Conservation (phyloP, 23 tunicate species). For the Ciona savignyi region DNA sequence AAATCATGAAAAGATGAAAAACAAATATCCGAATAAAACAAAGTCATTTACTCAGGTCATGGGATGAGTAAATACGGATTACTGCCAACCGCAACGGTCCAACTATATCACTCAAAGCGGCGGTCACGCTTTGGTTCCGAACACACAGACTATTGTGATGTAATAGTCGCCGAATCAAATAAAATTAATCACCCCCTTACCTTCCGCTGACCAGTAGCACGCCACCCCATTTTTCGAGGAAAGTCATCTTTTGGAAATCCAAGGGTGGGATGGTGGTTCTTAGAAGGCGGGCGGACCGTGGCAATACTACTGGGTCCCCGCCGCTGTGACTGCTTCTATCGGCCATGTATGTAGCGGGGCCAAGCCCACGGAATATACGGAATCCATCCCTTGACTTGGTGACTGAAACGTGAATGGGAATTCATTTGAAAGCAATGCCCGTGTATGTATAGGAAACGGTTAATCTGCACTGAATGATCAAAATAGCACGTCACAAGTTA, state of each 20-base stretch:
- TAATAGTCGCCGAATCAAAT: not conserved
- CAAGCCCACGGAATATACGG: not conserved
- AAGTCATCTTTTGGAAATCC: not conserved
- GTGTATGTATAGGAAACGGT: too few species aligned
- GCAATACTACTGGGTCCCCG: not conserved
- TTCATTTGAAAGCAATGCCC: too few species aligned
- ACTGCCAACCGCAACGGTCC: not conserved
- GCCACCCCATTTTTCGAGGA: not conserved
- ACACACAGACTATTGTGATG: not conserved
- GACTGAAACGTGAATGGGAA: too few species aligned
- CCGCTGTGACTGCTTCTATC: not conserved
- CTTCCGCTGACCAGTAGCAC: not conserved
- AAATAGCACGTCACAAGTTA: too few species aligned
- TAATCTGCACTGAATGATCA: too few species aligned
- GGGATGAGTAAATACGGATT: not conserved
- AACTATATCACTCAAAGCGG: not conserved
- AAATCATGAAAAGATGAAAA: too few species aligned
- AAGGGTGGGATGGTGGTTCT: not conserved
- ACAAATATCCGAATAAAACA: not conserved
- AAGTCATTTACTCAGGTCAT: not conserved
- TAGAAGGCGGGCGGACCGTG: not conserved
- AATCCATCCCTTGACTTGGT: not conserved
- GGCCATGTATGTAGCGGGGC: not conserved
- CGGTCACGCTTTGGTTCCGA: not conserved
- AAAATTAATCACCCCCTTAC: not conserved